A percentile compares a stretch with the other conserved stretches of the same genome.
Conservation (phyloP, 2,888 invertebrate species). For the Syrista parreyssii region DNA sequence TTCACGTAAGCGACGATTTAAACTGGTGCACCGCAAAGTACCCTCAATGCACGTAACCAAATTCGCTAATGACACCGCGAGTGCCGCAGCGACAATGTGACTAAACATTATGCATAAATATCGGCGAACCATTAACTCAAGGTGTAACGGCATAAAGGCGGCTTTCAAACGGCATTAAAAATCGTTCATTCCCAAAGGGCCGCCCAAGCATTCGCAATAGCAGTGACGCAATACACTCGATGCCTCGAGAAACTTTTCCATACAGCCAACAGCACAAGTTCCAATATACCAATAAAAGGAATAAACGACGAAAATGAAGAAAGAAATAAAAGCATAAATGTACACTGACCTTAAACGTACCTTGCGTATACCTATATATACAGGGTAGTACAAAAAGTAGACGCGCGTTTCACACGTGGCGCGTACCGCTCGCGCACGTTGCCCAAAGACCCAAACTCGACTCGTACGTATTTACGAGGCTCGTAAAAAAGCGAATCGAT, state of each 20-base stretch:
- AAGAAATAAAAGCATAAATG: background rate
- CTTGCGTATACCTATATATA: background rate
- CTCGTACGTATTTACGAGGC: background rate
- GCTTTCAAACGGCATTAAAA: background rate
- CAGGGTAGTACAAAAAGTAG: background rate
- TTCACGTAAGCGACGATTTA: background rate
- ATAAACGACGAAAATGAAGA: background rate
- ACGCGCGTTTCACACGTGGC: background rate
- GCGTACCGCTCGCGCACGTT: background rate
- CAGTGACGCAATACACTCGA: background rate
- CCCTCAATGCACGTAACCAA: background rate
- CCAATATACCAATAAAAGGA: background rate
- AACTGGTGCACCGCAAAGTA: background rate
- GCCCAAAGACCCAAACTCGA: background rate
- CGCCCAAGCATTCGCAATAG: background rate
- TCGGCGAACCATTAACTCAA: slow-evolving; percentile 49
- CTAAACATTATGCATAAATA: slow-evolving; percentile 49
- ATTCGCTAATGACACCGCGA: background rate
- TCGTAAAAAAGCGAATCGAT: background rate
- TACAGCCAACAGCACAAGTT: background rate
- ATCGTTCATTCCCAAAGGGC: background rate
- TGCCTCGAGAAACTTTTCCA: background rate
- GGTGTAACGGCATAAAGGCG: slow-evolving; percentile 30
- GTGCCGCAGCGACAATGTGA: slow-evolving; percentile 36
- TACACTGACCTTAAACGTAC: background rate